Base-by-base conservation (phyloP, 1,140 invertebrate species). In the Dendroctonus valens region DNA sequence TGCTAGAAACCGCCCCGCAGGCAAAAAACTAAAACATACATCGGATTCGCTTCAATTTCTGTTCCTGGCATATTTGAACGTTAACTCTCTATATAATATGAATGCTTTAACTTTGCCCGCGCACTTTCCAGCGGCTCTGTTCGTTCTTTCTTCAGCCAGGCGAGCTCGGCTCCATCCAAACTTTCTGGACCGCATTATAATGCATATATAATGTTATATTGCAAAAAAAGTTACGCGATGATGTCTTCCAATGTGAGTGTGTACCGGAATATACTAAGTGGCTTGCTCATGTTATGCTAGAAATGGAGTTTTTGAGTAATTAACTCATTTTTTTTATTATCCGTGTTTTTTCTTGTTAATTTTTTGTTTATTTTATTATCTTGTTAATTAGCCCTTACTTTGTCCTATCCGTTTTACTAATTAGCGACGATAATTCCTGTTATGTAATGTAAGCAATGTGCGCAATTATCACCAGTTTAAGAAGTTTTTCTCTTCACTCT, bases 51-150 rank as follows among this genome's bases (percentile, higher is more conserved):
- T 76, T 76, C 75, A 77, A 77, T 77, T 77, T 77, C 75, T 77
- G 75, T 75, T 75, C 66, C 58, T 77, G 75, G 74, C 75, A 77
- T 75, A 76, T 77, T 77, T 75, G 74, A 76, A 77, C 74, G 75
- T 75, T 76, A 77, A 76, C 74, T 77, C 74, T 75, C 75, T 77
- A 77, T 77, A 77, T 77, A 77, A 77, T 77, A 77, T 77, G 74
- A 77, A 77, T 77, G 75, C 75, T 77, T 76, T 75, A 77, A 76
- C 74, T 77, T 77, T 70, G 63, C 62, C 74, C 63, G 70, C 68
- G 62, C 68, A 52, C 72, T 72, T 70, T 59, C 48, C 69, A 74
- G 70, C 69, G 63, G 74, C 60, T 64, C 75, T 73, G 68, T 55
- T 70, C 70, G 65, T 70, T 73, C 65, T 69, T 76, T 69, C 55